Evolutionary conservation across 2,113 vertebrate genomes (phyloP).

Genomic region (Gasterosteus nipponicus): DNA sequence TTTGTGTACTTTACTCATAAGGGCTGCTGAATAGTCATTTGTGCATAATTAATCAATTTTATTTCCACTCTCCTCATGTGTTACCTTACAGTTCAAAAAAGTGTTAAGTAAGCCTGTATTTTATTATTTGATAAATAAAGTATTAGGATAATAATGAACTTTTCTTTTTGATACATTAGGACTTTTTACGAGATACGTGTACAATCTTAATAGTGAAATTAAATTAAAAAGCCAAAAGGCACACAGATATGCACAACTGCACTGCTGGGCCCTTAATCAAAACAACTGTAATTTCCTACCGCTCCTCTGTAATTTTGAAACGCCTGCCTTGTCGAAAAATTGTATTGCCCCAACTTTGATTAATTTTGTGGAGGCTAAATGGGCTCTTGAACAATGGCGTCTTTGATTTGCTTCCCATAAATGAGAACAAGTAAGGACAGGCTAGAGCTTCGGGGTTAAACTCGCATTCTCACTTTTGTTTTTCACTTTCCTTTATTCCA

Average conservation of each 20-base stretch:
- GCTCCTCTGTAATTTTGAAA: slow-evolving; percentile 49
- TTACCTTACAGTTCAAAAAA: background rate
- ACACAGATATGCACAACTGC: slow-evolving; percentile 7
- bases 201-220: slow-evolving; percentile 11
- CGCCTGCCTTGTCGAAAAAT: slow-evolving; percentile 39
- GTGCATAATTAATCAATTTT: background rate
- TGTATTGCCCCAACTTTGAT: slow-evolving; percentile 46
- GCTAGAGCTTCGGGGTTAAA: slow-evolving; percentile 13
- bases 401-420: slow-evolving; percentile 44
- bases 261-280: slow-evolving; percentile 33
- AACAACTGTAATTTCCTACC: slow-evolving; percentile 58
- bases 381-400: slow-evolving; percentile 40
- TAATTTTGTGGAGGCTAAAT: slow-evolving; percentile 48
- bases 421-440: slow-evolving; percentile 15
- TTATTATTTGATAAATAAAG: background rate
- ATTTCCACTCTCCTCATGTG: background rate
- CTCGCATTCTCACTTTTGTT: slow-evolving; percentile 9
- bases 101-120: background rate
- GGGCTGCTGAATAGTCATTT: background rate
- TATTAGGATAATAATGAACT: background rate
- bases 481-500: slow-evolving; percentile 9
- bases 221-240: slow-evolving; percentile 19
- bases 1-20: background rate
- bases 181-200: background rate
- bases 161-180: background rate